phyloP scores from a whole-genome alignment of 2,888 invertebrate species.

The Diaphora mendica region DNA sequence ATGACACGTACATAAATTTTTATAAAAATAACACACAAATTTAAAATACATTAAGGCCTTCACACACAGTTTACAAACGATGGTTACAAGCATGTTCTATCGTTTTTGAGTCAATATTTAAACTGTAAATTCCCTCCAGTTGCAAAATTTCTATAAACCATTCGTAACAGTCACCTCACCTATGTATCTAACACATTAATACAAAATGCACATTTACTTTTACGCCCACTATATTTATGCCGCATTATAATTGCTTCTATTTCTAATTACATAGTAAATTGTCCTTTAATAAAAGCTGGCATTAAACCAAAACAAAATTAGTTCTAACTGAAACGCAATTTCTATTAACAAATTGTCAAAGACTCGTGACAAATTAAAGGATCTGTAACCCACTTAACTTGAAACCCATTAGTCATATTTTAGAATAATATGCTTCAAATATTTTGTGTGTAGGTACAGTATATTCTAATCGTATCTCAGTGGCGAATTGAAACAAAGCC shows the following conservation, averaged over 20 bases:
- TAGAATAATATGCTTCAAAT: constrained; percentile 52
- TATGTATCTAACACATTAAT: neutral
- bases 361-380: constrained; percentile 22
- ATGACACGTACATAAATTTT: neutral
- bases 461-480: constrained; percentile 60
- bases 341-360: constrained; percentile 16
- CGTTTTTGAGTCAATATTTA: neutral
- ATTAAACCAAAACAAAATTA: constrained; percentile 57
- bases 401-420: constrained; percentile 31
- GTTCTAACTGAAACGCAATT: constrained; percentile 31
- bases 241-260: constrained; percentile 47
- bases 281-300: constrained; percentile 70
- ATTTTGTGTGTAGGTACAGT: constrained; percentile 53
- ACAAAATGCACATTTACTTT: constrained; percentile 40
- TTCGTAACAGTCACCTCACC: neutral
- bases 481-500: constrained; percentile 73
- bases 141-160: neutral
- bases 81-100: neutral
- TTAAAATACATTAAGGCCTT: neutral
- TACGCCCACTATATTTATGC: constrained; percentile 38
- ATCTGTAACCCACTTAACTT: constrained; percentile 26
- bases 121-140: neutral
- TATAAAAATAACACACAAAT: no score
- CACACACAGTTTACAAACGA: neutral
- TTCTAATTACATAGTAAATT: constrained; percentile 68